Evolutionary conservation across 2,113 vertebrate genomes (phyloP).

Genomic region (Dipodomys stephensi): DNA sequence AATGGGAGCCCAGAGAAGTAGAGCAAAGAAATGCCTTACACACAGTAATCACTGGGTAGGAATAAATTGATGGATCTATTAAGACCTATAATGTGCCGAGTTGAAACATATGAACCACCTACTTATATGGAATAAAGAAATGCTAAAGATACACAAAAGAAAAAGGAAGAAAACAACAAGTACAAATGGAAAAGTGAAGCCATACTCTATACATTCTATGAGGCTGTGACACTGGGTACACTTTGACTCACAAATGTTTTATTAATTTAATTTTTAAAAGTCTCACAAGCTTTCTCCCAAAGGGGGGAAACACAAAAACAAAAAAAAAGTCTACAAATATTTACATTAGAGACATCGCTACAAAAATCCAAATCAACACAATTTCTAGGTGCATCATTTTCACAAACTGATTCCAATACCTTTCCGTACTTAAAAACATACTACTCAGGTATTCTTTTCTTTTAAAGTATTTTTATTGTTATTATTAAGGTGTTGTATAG

Average conservation of each 20-base stretch:
- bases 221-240: not conserved
- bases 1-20: slow-evolving; percentile 5
- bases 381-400: not conserved
- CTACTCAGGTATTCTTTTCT: not conserved
- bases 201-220: accelerated
- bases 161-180: not conserved
- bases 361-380: not conserved
- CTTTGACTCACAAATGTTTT: too few relatives aligned
- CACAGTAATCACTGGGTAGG: not conserved
- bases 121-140: not conserved
- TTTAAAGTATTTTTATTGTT: too few relatives aligned
- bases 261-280: not conserved
- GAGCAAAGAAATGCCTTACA: not conserved
- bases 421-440: not conserved
- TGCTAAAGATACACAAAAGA: not conserved
- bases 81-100: not conserved
- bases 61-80: not conserved
- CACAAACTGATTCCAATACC: not conserved
- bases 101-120: not conserved
- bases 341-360: slow-evolving; percentile 6
- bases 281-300: not conserved
- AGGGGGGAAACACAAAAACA: not conserved
- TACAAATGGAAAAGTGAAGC: not conserved
- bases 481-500: too few relatives aligned
- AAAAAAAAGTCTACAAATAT: not conserved